Percentiles rank a stretch among this genome's conserved stretches.
phyloP scores from a whole-genome alignment of 2,797 vertebrate genomes.

The Pseudochaenichthys georgianus region DNA sequence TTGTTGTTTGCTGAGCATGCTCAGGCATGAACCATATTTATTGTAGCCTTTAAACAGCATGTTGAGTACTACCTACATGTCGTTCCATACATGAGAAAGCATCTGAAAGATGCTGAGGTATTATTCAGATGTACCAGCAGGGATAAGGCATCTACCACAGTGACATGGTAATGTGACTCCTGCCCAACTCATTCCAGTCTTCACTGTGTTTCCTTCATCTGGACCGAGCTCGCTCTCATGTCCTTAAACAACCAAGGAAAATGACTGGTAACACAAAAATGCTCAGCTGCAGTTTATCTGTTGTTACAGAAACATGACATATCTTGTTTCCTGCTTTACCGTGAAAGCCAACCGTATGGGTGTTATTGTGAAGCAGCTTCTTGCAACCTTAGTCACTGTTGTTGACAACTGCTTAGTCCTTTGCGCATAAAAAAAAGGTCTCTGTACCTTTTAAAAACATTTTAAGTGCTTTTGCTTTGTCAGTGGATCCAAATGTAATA shows the following conservation, averaged over 20 bases:
- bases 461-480: neutral
- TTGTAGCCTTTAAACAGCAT: neutral
- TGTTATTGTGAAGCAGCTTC: slow-evolving; percentile 29
- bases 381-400: slow-evolving; percentile 13
- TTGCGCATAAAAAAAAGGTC: neutral
- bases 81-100: neutral
- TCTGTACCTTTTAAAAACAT: neutral
- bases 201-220: neutral
- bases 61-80: neutral
- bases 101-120: neutral
- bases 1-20: neutral
- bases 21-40: neutral
- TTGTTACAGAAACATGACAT: slow-evolving; percentile 3
- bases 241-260: slow-evolving; percentile 9
- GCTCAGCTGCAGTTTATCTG: slow-evolving; percentile 20
- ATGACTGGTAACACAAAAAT: neutral
- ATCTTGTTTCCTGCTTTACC: slow-evolving; percentile 27
- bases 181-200: slow-evolving; percentile 1
- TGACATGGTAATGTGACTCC: slow-evolving; percentile 4
- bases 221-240: neutral
- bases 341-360: neutral
- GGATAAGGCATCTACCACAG: neutral
- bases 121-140: neutral
- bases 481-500: neutral
- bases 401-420: slow-evolving; percentile 7